Percentiles rank a stretch among this genome's conserved stretches.
phyloP scores from a whole-genome alignment of 1,140 invertebrate species.

The Antheraea pernyi region DNA sequence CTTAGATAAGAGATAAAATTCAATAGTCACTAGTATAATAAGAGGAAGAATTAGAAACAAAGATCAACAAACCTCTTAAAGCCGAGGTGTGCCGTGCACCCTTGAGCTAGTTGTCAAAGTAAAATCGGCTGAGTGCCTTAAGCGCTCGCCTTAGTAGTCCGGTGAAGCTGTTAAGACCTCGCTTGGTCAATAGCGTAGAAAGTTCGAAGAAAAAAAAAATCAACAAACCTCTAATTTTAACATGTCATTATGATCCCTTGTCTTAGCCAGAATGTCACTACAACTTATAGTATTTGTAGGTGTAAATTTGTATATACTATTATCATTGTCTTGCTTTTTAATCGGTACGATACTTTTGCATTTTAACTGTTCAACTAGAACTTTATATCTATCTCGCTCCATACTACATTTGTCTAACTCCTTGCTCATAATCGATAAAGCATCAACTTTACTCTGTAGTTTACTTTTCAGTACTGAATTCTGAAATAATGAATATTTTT shows the following conservation, averaged over 20 bases:
- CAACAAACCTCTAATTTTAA: constrained; percentile 68
- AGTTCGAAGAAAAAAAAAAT: too few relatives aligned
- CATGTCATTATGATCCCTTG: constrained; percentile 71
- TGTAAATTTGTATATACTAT: constrained; percentile 48
- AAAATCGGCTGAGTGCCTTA: too few relatives aligned
- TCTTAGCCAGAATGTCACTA: constrained; percentile 71
- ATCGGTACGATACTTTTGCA: constrained; percentile 76
- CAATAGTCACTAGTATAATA: too few relatives aligned
- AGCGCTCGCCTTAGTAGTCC: too few relatives aligned
- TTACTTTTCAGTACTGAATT: constrained; percentile 84
- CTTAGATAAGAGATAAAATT: too few relatives aligned
- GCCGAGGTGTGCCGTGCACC: too few relatives aligned
- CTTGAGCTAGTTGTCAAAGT: too few relatives aligned
- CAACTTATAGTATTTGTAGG: constrained; percentile 66
- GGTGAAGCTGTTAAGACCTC: too few relatives aligned
- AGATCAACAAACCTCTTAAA: constrained; percentile 56
- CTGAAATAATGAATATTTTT: constrained; percentile 50
- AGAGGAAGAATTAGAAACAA: too few relatives aligned
- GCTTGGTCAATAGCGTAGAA: too few relatives aligned
- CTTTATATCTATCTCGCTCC: constrained; percentile 89
- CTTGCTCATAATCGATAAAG: constrained; percentile 86
- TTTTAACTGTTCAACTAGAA: constrained; percentile 89
- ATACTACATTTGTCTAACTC: constrained; percentile 89
- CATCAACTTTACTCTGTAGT: constrained; percentile 90
- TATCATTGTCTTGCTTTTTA: constrained; percentile 34